phyloP scores from a whole-genome alignment of 2,113 vertebrate genomes.

The Hydrolagus affinis region DNA sequence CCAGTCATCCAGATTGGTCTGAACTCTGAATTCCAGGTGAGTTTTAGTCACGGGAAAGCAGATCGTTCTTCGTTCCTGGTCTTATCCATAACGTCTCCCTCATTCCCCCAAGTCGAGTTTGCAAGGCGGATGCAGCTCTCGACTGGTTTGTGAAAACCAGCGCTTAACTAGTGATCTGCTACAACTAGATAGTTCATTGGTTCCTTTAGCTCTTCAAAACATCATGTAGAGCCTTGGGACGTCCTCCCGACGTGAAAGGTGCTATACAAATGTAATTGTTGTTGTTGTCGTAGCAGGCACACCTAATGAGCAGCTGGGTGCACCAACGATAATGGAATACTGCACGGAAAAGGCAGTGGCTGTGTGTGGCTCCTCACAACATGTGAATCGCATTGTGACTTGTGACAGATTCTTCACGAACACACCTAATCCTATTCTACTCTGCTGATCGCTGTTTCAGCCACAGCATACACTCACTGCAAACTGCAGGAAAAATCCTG shows the following conservation, averaged over 20 bases:
- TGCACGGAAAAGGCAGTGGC: neutral
- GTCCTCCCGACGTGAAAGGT: too few relatives aligned
- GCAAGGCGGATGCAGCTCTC: neutral
- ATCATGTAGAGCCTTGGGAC: too few relatives aligned
- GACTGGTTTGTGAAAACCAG: neutral
- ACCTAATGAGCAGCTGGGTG: neutral
- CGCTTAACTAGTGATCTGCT: neutral
- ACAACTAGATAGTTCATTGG: neutral
- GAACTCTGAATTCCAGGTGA: constrained; percentile 63
- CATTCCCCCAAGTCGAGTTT: neutral
- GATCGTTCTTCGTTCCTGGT: constrained; percentile 52
- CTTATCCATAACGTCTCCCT: neutral
- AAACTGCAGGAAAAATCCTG: too few relatives aligned
- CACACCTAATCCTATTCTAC: neutral
- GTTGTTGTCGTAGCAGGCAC: too few relatives aligned
- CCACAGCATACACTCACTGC: too few relatives aligned
- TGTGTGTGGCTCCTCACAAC: neutral
- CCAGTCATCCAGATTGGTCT: constrained; percentile 64
- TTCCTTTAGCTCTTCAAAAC: neutral
- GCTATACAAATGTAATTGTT: too few relatives aligned
- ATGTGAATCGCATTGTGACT: neutral
- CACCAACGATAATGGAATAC: neutral
- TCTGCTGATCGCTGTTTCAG: neutral
- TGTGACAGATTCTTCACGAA: neutral
- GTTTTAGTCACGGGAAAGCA: constrained; percentile 56